Percentiles rank a stretch among this genome's conserved stretches.
Conservation (phyloP, 2,888 invertebrate genomes). For the Tipula helvola region DNA sequence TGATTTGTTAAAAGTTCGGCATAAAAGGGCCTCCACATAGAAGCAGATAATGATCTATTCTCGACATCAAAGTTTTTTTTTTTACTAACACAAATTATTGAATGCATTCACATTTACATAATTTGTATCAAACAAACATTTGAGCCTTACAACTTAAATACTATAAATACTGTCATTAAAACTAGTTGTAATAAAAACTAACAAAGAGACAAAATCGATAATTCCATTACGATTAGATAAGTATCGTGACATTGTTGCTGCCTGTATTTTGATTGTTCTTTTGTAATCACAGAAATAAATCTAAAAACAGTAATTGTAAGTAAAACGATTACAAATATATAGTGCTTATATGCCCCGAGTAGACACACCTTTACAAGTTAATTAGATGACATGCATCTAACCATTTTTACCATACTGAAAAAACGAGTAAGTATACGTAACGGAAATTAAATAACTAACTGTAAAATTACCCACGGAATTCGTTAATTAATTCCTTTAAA, state of each 20-base stretch:
- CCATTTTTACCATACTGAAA: not conserved
- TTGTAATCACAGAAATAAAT: not conserved
- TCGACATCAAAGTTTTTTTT: too few relatives aligned
- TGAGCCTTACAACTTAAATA: not conserved
- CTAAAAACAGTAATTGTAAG: not conserved
- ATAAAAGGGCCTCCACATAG: too few relatives aligned
- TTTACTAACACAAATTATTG: not conserved
- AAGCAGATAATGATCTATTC: too few relatives aligned
- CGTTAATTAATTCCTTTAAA: not conserved
- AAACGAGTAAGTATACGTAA: not conserved
- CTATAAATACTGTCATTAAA: not conserved
- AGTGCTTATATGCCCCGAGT: not conserved
- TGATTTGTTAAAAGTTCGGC: too few relatives aligned
- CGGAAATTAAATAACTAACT: not conserved
- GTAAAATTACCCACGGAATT: not conserved
- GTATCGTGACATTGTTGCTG: not conserved
- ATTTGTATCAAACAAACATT: not conserved
- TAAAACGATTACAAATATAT: not conserved
- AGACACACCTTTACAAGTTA: not conserved
- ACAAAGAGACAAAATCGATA: not conserved
- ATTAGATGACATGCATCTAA: not conserved
- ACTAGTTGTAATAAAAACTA: not conserved
- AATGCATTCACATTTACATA: not conserved
- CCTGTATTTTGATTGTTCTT: not conserved
- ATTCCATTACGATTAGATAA: not conserved